phyloP scores from a whole-genome alignment of 2,113 vertebrate genomes.

The Megatriorchis doriae region DNA sequence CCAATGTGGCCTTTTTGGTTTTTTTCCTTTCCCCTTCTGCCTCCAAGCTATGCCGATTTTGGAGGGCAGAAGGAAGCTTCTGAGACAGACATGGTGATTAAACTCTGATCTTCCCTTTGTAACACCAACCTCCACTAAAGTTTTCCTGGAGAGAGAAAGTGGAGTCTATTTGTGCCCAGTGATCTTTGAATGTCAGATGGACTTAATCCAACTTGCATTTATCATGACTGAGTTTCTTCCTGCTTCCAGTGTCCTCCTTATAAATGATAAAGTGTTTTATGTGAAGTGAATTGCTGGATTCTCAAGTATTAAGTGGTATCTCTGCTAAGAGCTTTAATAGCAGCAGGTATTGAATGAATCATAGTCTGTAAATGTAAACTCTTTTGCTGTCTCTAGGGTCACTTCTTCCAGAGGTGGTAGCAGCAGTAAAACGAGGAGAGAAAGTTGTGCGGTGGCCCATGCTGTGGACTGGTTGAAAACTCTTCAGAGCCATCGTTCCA shows the following conservation, averaged over 20 bases:
- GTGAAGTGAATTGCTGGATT: background rate
- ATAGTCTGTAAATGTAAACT: background rate
- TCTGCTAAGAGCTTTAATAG: background rate
- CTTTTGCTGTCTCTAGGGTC: background rate
- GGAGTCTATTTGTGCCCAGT: background rate
- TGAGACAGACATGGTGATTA: background rate
- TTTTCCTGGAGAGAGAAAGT: conserved; percentile 23
- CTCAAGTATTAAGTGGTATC: background rate
- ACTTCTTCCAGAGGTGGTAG: background rate
- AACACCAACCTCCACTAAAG: background rate
- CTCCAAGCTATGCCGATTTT: background rate
- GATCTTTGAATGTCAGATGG: background rate
- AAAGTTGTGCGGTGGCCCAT: background rate
- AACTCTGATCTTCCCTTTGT: background rate
- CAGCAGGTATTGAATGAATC: background rate
- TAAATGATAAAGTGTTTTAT: background rate
- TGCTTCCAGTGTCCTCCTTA: background rate
- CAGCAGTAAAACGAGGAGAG: background rate
- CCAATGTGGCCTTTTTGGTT: no score
- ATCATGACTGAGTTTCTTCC: background rate
- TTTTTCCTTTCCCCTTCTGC: background rate
- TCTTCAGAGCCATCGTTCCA: background rate
- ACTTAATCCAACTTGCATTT: background rate
- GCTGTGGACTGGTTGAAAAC: background rate
- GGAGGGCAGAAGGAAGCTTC: background rate